Evolutionary conservation across 1,140 invertebrate species (phyloP).

Genomic region (Andrena cerasifolii): DNA sequence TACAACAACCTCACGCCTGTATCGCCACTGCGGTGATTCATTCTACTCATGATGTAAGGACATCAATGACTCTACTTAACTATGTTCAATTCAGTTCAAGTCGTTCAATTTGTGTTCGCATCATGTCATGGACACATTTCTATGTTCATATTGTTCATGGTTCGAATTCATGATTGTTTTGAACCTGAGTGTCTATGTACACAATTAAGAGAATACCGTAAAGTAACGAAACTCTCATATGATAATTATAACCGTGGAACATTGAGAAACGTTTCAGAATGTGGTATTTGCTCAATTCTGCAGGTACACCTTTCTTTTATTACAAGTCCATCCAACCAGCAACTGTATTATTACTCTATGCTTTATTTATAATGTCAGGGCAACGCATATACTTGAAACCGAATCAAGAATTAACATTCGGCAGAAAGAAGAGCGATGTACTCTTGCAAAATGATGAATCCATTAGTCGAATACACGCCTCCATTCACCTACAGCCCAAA

Average conservation of each 20-base stretch:
- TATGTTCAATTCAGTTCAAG: no score
- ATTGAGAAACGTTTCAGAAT: not conserved
- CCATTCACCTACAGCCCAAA: conserved; percentile 34
- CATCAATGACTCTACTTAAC: no score
- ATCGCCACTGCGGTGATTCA: no score
- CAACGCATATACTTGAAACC: not conserved
- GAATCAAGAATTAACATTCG: conserved; percentile 16
- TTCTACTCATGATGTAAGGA: no score
- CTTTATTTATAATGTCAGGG: not conserved
- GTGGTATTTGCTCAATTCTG: conserved; percentile 8
- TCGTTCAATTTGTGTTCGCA: no score
- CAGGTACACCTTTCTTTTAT: not conserved
- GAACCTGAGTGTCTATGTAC: no score
- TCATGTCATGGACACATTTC: no score
- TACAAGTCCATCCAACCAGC: not conserved
- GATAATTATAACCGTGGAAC: not conserved
- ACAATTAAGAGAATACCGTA: no score
- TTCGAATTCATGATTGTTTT: no score
- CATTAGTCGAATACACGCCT: conserved; percentile 67
- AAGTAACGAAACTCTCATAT: no score
- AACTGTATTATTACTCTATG: not conserved
- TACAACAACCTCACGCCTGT: no score
- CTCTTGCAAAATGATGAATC: conserved; percentile 64
- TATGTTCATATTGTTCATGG: no score
- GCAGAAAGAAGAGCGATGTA: conserved; percentile 59